Base-by-base conservation (phyloP, 2,888 invertebrate genomes). In the Latrodectus hesperus region DNA sequence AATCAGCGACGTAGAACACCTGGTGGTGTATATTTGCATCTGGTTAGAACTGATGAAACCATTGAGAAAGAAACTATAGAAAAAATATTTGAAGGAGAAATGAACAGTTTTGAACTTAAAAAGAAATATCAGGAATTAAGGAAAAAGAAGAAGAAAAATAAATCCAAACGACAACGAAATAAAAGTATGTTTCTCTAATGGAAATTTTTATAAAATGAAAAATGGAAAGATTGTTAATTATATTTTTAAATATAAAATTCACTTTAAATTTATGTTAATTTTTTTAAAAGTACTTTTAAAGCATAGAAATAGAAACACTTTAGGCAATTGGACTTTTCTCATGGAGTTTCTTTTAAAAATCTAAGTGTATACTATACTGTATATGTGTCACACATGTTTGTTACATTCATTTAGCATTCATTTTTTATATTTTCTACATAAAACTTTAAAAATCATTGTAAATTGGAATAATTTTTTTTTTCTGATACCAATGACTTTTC, bases 21-120 rank as follows among this genome's bases (percentile, higher is more conserved):
- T 0, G 97, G 97, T 14, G 97, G 97, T 38, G 95, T 97, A 71
- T 97, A 95, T 92, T 93, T 98, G 70, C 96, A 95, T 92, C 93
- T 97, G n/a, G 93, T 97, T 1, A 88, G 77, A 84, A 17, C 10
- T 22, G 88, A 80, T 67, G 91, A 91, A 68, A 89, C 90, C 16
- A 89, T 91, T 12, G 89, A 91, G 11, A 90, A 90, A 64, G 90
- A 91, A 12, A 89, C 90, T 55, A 73, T 89, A 17, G 90, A 90
- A 75, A 88, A 90, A 14, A 91, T 92, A 65, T 92, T 92, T 90
- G 90, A 89, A 49, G 91, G 91, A 52, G 88, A 89, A 73, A 64
- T 83, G 60, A 64, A 26, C 9, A 60, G 74, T 49, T 79, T 60
- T 49, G 84, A 86, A 53, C 12, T 53, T 0, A 84, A 80, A 12